Percentiles rank a stretch among this genome's conserved stretches.
These are phyloP conservation scores for Drosophila lacteicornis DNA, from an alignment of 1,140 invertebrate genomes.

Conservation along the genomic window DNA sequence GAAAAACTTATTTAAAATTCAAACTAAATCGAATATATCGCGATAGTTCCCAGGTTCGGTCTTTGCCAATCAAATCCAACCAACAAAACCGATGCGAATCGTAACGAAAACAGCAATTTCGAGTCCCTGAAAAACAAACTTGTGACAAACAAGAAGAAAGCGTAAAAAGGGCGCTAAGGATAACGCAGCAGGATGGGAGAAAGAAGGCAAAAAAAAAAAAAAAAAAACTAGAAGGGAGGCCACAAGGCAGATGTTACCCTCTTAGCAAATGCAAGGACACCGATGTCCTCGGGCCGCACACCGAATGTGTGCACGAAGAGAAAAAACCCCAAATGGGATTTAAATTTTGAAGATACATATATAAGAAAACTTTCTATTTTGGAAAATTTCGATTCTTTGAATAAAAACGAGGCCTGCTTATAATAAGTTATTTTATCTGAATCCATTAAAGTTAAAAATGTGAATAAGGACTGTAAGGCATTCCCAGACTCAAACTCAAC, in stretches of 20 bases:
- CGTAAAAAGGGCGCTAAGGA: conserved; percentile 25
- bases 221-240: not conserved
- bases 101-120: conserved; percentile 28
- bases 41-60: not conserved
- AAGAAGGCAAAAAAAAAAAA: not conserved
- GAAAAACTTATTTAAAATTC: not conserved
- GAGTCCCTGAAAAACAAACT: conserved; percentile 33
- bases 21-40: not conserved
- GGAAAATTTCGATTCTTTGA: no score
- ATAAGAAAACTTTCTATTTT: not conserved
- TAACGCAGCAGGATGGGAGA: not conserved
- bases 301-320: conserved; percentile 7
- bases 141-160: conserved; percentile 18
- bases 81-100: not conserved
- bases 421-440: no score
- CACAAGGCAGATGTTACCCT: conserved; percentile 44
- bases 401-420: no score
- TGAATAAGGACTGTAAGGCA: not conserved
- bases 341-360: not conserved
- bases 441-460: not conserved
- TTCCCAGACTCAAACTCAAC: no score
- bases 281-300: conserved; percentile 28
- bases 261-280: conserved; percentile 47
- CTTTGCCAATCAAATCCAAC: conserved; percentile 12
- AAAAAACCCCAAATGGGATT: not conserved